phyloP scores from a whole-genome alignment of 2,113 vertebrate species.

The Pipa parva region DNA sequence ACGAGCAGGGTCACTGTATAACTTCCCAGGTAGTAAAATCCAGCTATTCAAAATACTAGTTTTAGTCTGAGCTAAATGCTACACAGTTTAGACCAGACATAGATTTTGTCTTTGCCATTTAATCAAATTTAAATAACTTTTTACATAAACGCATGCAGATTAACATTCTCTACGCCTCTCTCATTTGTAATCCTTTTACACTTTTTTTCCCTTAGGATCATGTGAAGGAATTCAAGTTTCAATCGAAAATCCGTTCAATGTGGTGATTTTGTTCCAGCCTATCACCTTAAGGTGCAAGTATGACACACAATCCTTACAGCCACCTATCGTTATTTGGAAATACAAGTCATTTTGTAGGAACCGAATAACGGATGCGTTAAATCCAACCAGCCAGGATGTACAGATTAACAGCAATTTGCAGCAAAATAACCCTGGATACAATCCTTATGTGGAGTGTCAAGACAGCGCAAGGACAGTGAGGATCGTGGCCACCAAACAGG shows the following conservation, averaged over 20 bases:
- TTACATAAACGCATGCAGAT: no score
- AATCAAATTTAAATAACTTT: no score
- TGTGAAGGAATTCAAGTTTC: slow-evolving; percentile 50
- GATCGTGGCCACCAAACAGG: slow-evolving; percentile 78
- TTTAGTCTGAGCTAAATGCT: no score
- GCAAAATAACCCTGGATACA: slow-evolving; percentile 74
- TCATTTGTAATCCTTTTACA: neutral
- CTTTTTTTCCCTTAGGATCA: neutral
- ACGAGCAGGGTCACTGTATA: no score
- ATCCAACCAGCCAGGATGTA: slow-evolving; percentile 61
- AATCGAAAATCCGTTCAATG: slow-evolving; percentile 52
- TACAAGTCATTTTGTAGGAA: slow-evolving; percentile 84
- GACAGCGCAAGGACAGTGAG: slow-evolving; percentile 71
- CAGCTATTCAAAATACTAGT: no score
- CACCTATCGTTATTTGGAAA: slow-evolving; percentile 73
- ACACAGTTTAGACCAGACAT: no score
- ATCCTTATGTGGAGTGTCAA: slow-evolving; percentile 78
- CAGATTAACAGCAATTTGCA: slow-evolving; percentile 63
- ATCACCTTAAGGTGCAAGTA: slow-evolving; percentile 75
- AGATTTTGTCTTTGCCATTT: no score
- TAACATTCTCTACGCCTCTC: no score
- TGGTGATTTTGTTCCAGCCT: slow-evolving; percentile 82
- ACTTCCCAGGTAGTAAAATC: no score
- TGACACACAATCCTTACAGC: slow-evolving; percentile 48
- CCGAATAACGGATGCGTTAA: slow-evolving; percentile 76